Conservation (phyloP, 2,888 invertebrate species). For the Drosophila ezoana region DNA sequence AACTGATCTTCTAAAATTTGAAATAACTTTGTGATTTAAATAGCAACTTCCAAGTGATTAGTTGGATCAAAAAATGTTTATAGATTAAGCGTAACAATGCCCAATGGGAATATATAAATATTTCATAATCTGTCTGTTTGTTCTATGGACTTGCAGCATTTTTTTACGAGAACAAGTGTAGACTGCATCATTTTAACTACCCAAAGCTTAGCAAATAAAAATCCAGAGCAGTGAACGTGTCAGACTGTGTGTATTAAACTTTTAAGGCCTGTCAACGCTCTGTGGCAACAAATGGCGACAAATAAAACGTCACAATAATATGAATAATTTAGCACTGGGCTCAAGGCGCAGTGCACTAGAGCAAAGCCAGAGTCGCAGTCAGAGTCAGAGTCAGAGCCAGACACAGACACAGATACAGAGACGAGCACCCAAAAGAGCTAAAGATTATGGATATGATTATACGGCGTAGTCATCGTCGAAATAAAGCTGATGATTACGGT, state of each 20-base stretch:
- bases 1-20: too few relatives aligned
- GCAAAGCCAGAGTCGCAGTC: constrained; percentile 2
- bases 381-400: not conserved
- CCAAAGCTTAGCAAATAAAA: constrained; percentile 18
- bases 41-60: too few relatives aligned
- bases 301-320: constrained; percentile 70
- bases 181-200: not conserved
- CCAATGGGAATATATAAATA: too few relatives aligned
- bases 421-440: constrained; percentile 45
- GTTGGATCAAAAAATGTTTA: too few relatives aligned
- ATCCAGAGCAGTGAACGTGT: constrained; percentile 4
- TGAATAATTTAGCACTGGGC: constrained; percentile 53
- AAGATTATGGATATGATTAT: constrained; percentile 69
- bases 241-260: constrained; percentile 45
- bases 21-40: too few relatives aligned
- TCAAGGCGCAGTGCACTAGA: constrained; percentile 2
- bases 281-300: constrained; percentile 43
- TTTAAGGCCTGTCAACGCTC: constrained; percentile 66
- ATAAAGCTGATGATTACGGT: constrained; percentile 54
- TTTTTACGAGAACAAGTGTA: too few relatives aligned
- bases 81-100: too few relatives aligned
- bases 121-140: too few relatives aligned
- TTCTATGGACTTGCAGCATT: too few relatives aligned
- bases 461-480: constrained; percentile 35
- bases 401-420: constrained; percentile 4